These are phyloP conservation scores for Trichogramma dendrolimi DNA, from an alignment of 2,888 invertebrate genomes.

Conservation along the genomic window DNA sequence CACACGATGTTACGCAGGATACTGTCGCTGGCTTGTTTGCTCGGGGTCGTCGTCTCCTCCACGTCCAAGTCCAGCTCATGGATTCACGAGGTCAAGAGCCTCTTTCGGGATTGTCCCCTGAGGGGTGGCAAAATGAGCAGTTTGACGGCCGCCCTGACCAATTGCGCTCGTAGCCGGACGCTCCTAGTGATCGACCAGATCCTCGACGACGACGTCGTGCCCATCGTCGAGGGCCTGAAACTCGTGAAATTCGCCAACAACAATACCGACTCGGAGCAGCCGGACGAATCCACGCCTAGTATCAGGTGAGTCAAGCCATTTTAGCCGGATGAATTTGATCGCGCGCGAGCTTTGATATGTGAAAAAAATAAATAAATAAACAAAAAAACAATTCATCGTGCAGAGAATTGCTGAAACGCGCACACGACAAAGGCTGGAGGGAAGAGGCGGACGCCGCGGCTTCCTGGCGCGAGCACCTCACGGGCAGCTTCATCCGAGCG, in stretches of 20 bases:
- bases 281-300: neutral
- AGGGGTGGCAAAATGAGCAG: neutral
- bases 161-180: constrained; percentile 13
- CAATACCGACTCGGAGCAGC: too few relatives aligned
- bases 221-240: constrained; percentile 14
- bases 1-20: too few relatives aligned
- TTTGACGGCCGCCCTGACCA: neutral
- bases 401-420: constrained; percentile 7
- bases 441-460: neutral
- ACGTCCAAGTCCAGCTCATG: neutral
- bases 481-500: constrained; percentile 58
- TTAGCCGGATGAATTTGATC: neutral
- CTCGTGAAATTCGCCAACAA: constrained; percentile 3
- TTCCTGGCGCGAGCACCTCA: constrained; percentile 59
- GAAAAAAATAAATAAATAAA: too few relatives aligned
- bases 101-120: constrained; percentile 12
- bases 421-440: neutral
- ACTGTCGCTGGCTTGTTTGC: too few relatives aligned
- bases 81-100: neutral
- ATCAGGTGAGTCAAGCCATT: constrained; percentile 11
- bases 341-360: too few relatives aligned
- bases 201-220: constrained; percentile 15
- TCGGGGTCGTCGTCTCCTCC: too few relatives aligned
- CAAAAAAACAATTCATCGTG: neutral
- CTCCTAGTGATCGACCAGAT: constrained; percentile 13